phyloP scores from a whole-genome alignment of 23 tunicate species.

The Corella eumyota region DNA sequence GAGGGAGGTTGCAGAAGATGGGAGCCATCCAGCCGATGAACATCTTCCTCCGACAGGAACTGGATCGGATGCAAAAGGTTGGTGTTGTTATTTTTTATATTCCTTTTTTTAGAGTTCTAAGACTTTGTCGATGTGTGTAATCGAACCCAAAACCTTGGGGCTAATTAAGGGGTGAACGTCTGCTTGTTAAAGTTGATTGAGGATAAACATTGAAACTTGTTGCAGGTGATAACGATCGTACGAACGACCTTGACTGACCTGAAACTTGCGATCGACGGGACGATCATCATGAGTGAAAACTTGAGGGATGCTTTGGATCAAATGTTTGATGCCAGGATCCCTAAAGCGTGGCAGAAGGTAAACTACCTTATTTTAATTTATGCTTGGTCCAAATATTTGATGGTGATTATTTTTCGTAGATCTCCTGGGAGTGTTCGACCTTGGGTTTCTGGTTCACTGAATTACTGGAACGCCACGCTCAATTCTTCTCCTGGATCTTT shows the following conservation, averaged over 20 bases:
- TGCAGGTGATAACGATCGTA: constrained; percentile 76
- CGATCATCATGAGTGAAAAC: constrained; percentile 99
- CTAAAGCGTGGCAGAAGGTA: constrained; percentile 81
- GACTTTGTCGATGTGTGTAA: too few species aligned
- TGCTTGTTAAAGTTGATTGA: too few species aligned
- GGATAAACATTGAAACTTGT: too few species aligned
- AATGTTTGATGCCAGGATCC: constrained; percentile 98
- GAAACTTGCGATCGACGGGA: constrained; percentile 96
- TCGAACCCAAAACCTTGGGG: too few species aligned
- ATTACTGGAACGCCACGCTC: constrained; percentile 87
- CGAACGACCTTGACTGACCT: constrained; percentile 83
- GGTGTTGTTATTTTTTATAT: too few species aligned
- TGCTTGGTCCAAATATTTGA: neutral
- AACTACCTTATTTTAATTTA: neutral
- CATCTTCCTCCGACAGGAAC: constrained; percentile 98
- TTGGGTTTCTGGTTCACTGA: constrained; percentile 99
- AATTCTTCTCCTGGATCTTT: constrained; percentile 88
- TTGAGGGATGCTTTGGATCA: constrained; percentile 95
- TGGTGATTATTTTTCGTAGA: constrained; percentile 9
- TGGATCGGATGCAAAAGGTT: constrained; percentile 99
- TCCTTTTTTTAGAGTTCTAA: too few species aligned
- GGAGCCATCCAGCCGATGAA: constrained; percentile 99
- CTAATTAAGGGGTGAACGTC: too few species aligned
- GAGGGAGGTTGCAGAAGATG: constrained; percentile 87
- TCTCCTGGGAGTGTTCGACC: constrained; percentile 94